Conservation (phyloP, 2,113 vertebrate species). For the Carassius auratus region DNA sequence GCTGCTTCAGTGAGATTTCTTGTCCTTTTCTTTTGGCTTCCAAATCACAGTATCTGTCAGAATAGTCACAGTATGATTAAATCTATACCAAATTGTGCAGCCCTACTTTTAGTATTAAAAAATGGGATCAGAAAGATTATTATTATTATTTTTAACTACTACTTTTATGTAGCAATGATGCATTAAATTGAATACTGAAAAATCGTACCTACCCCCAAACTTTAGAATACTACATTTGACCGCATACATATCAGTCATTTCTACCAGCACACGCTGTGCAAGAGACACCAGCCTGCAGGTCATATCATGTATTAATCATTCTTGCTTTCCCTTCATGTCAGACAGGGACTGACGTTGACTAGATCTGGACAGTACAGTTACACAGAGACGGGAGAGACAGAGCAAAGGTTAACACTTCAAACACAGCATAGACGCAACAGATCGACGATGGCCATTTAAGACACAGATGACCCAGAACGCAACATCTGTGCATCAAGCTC, state of each 20-base stretch:
- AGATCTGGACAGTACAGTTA: slow-evolving; percentile 50
- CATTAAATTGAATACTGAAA: not conserved
- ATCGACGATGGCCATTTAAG: not conserved
- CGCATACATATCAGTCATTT: not conserved
- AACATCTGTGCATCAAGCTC: slow-evolving; percentile 20
- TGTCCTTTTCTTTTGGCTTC: not conserved
- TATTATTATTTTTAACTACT: not conserved
- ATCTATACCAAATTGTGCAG: not conserved
- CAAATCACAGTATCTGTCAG: not conserved
- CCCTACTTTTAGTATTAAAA: not conserved
- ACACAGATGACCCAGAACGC: slow-evolving; percentile 12
- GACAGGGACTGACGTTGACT: slow-evolving; percentile 49
- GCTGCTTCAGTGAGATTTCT: not conserved
- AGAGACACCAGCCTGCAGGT: not conserved
- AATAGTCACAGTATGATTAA: not conserved
- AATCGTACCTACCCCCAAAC: not conserved
- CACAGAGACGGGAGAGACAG: slow-evolving; percentile 55
- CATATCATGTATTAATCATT: not conserved
- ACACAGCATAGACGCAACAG: slow-evolving; percentile 29
- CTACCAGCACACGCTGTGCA: not conserved
- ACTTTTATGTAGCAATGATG: not conserved
- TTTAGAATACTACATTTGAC: not conserved
- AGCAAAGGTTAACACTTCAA: slow-evolving; percentile 44
- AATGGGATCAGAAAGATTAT: not conserved
- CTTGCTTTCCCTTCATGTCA: slow-evolving; percentile 11